These are phyloP conservation scores for Agapostemon virescens DNA, from an alignment of 2,888 invertebrate species.

Conservation along the genomic window DNA sequence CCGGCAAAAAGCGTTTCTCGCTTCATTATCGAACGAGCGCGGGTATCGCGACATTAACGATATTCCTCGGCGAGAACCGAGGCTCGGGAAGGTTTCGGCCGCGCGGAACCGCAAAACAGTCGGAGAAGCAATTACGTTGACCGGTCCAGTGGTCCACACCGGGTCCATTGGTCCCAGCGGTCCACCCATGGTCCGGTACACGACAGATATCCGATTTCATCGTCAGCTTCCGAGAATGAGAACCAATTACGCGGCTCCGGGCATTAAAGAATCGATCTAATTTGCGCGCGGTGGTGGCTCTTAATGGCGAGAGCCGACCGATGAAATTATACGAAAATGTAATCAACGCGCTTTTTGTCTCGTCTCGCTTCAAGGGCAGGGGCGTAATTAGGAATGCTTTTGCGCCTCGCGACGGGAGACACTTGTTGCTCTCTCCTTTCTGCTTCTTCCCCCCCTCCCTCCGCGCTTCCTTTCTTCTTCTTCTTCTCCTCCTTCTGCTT, in stretches of 20 bases:
- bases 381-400: conserved; percentile 79
- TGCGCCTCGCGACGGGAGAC: conserved; percentile 78
- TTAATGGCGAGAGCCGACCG: conserved; percentile 71
- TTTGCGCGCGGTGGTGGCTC: conserved; percentile 67
- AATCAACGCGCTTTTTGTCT: conserved; percentile 79
- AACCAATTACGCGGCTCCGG: conserved; percentile 73
- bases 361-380: conserved; percentile 76
- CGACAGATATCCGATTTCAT: conserved; percentile 71
- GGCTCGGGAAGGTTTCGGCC: conserved; percentile 36
- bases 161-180: conserved; percentile 8
- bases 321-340: conserved; percentile 79
- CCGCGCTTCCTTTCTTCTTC: not conserved
- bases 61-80: conserved; percentile 39
- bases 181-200: conserved; percentile 42
- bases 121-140: conserved; percentile 67
- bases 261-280: conserved; percentile 74
- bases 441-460: conserved; percentile 42
- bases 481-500: conserved; percentile 18
- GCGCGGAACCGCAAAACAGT: conserved; percentile 65
- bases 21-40: conserved; percentile 62
- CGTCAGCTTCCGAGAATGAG: conserved; percentile 71
- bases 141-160: conserved; percentile 41
- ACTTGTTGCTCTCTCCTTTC: conserved; percentile 77
- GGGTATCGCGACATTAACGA: conserved; percentile 66
- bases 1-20: conserved; percentile 57